Evolutionary conservation across 2,797 vertebrate species (phyloP).

Genomic region (Petrocephalus sullivani): DNA sequence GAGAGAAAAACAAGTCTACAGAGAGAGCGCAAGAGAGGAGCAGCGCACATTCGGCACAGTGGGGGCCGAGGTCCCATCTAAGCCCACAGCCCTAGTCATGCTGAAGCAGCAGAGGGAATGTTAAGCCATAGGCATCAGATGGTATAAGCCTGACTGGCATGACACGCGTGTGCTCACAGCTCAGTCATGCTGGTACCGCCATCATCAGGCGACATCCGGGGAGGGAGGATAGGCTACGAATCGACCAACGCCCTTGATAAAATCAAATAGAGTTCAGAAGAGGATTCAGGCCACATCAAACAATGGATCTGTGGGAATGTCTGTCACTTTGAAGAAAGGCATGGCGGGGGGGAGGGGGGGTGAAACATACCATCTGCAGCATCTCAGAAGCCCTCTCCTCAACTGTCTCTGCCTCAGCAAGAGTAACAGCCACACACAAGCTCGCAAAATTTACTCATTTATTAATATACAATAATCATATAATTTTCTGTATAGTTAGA

Average conservation of each 20-base stretch:
- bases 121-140: background rate
- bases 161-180: background rate
- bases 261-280: slow-evolving; percentile 13
- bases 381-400: background rate
- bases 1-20: background rate
- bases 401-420: background rate
- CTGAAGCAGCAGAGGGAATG: background rate
- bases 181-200: background rate
- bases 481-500: background rate
- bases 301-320: background rate
- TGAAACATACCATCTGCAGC: background rate
- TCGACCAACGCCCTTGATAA: slow-evolving; percentile 16
- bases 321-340: slow-evolving; percentile 2
- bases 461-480: background rate
- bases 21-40: background rate
- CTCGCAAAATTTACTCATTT: background rate
- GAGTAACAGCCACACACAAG: background rate
- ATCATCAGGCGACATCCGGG: background rate
- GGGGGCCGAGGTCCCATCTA: background rate
- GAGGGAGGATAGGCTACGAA: background rate
- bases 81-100: background rate
- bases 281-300: slow-evolving; percentile 2
- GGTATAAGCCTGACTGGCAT: background rate
- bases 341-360: background rate
- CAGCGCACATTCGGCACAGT: background rate